Base-by-base conservation (phyloP, 2,888 invertebrate genomes). In the Callosobruchus maculatus region DNA sequence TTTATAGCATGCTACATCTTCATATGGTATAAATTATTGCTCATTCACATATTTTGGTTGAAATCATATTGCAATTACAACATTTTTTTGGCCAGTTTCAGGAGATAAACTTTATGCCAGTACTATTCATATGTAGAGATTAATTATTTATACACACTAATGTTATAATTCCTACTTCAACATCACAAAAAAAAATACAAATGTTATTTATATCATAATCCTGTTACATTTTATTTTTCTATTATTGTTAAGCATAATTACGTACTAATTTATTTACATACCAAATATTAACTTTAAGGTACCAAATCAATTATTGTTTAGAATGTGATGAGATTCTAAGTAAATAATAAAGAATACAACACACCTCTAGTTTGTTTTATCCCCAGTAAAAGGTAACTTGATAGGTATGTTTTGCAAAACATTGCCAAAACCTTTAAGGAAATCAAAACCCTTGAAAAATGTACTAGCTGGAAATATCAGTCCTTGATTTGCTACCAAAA, bases 391-490 rank as follows among this genome's bases (percentile, higher is more conserved):
- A 21, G 72, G 69, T 21, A 31, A n/a, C 67, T 26, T 13, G 73
- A 67, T 20, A 67, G n/a, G 21, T 67, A 73, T 30, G 67, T 73
- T 69, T 68, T 74, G 74, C n/a, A 72, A n/a, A 5, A 72, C 20
- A 70, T 71, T 72, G 4, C 31, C 67, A 70, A 74, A 67, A 22
- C 70, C 70, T 49, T 72, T 67, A 9, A 74, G 66, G 49, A 70
- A 70, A 20, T 71, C 68, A 22, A 74, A 71, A 66, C 74, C 74
- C 5, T 70, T 72, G 3, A 71, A 20, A 69, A 70, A 13, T 22
- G 74, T 49, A 22, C 72, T 72, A 22, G 72, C 72, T n/a, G 74
- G 74, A 66, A 74, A 67, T 18, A 74, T 71, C 72, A 72, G 70
- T 20, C 72, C 74, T 68, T 72, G 72, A 13, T 67, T 68, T 66